These are phyloP conservation scores for Cynodonichthys magdalenae DNA, from an alignment of 2,797 vertebrate genomes.

Conservation along the genomic window DNA sequence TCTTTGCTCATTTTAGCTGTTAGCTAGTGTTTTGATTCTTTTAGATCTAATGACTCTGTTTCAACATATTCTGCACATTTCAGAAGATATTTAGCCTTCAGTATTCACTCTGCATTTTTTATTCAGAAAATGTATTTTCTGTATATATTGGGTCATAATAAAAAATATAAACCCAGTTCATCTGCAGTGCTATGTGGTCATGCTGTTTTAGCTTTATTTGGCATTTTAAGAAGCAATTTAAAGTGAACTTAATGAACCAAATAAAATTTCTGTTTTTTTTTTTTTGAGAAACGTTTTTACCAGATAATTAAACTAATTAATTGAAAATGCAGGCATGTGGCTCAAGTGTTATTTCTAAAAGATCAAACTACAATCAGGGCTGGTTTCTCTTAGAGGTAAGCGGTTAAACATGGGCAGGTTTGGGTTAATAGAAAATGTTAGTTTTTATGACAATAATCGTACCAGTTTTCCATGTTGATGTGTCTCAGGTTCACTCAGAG, in stretches of 20 bases:
- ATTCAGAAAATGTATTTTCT: no score
- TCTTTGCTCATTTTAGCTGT: no score
- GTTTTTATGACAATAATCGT: no score
- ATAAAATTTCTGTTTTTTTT: not conserved
- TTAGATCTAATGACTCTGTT: no score
- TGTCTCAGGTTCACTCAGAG: conserved; percentile 27
- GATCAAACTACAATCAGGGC: conserved; percentile 5
- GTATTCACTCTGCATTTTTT: no score
- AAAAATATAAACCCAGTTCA: no score
- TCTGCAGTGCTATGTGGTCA: accelerated
- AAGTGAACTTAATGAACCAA: not conserved
- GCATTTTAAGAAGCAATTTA: not conserved
- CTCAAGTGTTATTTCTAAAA: not conserved
- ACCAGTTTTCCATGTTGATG: not conserved
- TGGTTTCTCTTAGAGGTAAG: not conserved
- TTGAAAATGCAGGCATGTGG: not conserved
- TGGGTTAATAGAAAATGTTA: not conserved
- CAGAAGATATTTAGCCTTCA: no score
- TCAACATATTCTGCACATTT: no score
- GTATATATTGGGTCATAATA: no score
- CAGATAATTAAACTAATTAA: not conserved
- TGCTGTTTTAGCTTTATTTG: conserved; percentile 10
- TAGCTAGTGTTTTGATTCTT: no score
- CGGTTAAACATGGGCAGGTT: not conserved
- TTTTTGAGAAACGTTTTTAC: conserved; percentile 1